Evolutionary conservation across 2,113 vertebrate species (phyloP), one percentile per base, ranked within the genome.

Genomic region (Prunella fulvescens): DNA sequence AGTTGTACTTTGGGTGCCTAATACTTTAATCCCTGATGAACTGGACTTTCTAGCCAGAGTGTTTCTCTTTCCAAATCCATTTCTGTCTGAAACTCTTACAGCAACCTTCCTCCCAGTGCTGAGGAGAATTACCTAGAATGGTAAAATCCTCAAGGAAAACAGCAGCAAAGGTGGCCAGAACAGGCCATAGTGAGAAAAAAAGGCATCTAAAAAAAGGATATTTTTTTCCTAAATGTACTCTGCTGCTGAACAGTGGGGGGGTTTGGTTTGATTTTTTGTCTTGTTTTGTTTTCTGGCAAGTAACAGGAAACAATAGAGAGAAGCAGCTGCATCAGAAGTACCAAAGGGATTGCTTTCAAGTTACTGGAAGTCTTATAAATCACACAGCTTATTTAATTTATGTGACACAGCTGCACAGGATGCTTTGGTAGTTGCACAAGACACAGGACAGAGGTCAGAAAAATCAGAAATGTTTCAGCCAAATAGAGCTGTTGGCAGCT

Each of bases 351-450:
- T 97, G 91, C 92, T 97, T 96, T 97, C 92, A 93, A 95, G 93
- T 95, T 95, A 96, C 88, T 92, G 88, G 54, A 94, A 94, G 94
- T 92, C 90, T 84, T 96, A 93, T 94, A 97, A 97, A 97, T 97
- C 97, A 97, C 93, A 86, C 65, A 81, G 96, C 81, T 93, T 96
- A 95, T 92, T 94, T 96, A 96, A 95, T 97, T 97, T 97, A 96
- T 97, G 96, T 95, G 89, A 95, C 88, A 91, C 95, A 96, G 95
- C 96, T 97, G 95, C 5, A 79, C 90, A 89, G 93, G 87, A 94
- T 92, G 85, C 93, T 92, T 87, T 90, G 92, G 83, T 90, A 51
- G 90, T 96, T 96, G 86, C 95, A 94, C 86, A 95, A 94, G 95
- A 95, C 92, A 91, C 29, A 54, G 80, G 88, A 89, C 74, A 96